Conservation (phyloP, 2,113 vertebrate species). For the Lycaon pictus region DNA sequence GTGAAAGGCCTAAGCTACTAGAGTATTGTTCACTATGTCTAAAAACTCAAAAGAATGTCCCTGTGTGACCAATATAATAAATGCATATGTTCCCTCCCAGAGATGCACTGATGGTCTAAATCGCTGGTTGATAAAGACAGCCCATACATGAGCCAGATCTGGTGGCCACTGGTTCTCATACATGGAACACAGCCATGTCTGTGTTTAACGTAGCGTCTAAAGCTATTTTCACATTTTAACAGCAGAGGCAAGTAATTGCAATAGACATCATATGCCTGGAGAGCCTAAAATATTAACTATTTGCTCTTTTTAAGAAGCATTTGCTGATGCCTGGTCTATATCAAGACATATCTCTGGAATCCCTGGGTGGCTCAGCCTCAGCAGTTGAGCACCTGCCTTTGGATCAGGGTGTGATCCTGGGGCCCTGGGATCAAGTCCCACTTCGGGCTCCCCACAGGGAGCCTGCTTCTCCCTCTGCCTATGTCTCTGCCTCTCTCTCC, state of each 20-base stretch:
- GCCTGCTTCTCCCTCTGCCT: too few species aligned
- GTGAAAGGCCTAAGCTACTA: background rate
- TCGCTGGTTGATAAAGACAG: background rate
- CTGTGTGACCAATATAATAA: background rate
- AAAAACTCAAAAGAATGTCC: background rate
- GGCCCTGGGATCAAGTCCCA: too few species aligned
- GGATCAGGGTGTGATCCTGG: too few species aligned
- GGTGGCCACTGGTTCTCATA: background rate
- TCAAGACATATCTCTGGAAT: background rate
- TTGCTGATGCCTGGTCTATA: background rate
- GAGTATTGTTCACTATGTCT: background rate
- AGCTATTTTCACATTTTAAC: background rate
- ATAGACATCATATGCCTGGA: background rate
- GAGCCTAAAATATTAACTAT: conserved; percentile 6
- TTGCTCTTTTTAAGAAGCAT: background rate
- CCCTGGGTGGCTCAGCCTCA: too few species aligned
- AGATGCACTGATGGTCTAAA: background rate
- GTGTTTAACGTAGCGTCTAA: background rate
- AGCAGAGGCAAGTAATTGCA: background rate
- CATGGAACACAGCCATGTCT: background rate
- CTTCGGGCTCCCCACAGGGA: too few species aligned
- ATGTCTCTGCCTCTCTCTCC: too few species aligned
- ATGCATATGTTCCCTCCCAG: background rate
- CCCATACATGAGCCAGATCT: background rate
- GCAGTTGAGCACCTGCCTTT: too few species aligned